A percentile compares a stretch with the other conserved stretches of the same genome.
phyloP scores from a whole-genome alignment of 2,113 vertebrate genomes.

The Rhinoptilus africanus region DNA sequence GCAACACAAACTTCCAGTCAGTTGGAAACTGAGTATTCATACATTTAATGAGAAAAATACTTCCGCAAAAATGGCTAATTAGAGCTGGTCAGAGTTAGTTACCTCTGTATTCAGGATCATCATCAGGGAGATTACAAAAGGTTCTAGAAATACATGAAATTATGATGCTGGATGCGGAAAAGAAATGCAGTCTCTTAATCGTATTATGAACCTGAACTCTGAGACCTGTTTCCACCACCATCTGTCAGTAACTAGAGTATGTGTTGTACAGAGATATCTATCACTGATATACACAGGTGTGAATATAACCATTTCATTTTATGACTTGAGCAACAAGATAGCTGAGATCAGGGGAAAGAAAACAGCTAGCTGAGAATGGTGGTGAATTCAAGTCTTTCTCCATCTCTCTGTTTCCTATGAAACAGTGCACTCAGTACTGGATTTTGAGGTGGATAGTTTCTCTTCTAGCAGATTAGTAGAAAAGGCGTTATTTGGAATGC shows the following conservation, averaged over 20 bases:
- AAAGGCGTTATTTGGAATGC: neutral
- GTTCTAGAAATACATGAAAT: neutral
- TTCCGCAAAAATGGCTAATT: neutral
- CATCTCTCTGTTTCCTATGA: neutral
- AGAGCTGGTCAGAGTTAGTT: neutral
- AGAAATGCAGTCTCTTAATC: neutral
- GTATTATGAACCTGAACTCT: neutral
- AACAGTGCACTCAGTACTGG: neutral
- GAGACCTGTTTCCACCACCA: neutral
- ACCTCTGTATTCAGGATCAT: neutral
- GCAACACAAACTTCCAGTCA: neutral
- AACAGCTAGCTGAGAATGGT: neutral
- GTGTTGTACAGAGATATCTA: neutral
- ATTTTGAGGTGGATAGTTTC: neutral
- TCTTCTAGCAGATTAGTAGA: neutral
- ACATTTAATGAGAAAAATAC: neutral
- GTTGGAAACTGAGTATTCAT: neutral
- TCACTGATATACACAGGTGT: neutral
- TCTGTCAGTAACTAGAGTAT: neutral
- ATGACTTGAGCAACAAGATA: neutral
- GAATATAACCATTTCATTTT: neutral
- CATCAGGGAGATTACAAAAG: neutral
- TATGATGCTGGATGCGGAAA: neutral
- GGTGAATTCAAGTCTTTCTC: fast-evolving
- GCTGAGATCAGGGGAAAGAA: neutral